These are phyloP conservation scores for Oostethus manadensis DNA, from an alignment of 2,113 vertebrate species.

Conservation along the genomic window DNA sequence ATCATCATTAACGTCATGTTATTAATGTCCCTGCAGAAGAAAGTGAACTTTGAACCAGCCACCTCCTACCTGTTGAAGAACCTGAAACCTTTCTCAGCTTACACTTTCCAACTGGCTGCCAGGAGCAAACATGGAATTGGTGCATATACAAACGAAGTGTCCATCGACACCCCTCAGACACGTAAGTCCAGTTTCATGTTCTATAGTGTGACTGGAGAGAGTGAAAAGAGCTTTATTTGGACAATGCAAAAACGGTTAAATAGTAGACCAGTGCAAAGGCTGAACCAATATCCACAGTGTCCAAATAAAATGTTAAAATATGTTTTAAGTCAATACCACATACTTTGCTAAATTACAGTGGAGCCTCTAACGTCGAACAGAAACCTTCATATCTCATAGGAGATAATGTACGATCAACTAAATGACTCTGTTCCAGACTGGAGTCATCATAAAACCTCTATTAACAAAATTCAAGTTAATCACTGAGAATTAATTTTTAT, in stretches of 20 bases:
- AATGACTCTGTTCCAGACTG: too few species aligned
- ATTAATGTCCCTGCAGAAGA: constrained; percentile 67
- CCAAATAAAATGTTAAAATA: background rate
- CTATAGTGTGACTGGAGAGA: constrained; percentile 19
- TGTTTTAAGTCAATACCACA: background rate
- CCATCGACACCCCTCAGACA: constrained; percentile 93
- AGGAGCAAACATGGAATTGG: constrained; percentile 92
- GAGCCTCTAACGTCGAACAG: too few species aligned
- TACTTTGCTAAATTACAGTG: too few species aligned
- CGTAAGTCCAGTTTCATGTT: constrained; percentile 79
- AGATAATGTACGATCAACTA: too few species aligned
- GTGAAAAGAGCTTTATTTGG: constrained; percentile 29
- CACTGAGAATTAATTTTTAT: too few species aligned
- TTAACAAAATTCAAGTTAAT: too few species aligned
- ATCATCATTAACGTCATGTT: background rate
- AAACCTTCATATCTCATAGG: too few species aligned
- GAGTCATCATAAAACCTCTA: too few species aligned
- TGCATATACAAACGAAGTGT: constrained; percentile 91
- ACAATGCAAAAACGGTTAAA: constrained; percentile 37
- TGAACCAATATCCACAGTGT: background rate
- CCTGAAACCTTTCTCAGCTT: constrained; percentile 90
- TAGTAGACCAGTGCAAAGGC: too few species aligned
- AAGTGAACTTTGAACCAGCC: constrained; percentile 83
- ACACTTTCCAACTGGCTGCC: constrained; percentile 91
- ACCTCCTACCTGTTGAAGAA: constrained; percentile 88